Evolutionary conservation across 1,140 invertebrate genomes (phyloP), one percentile per base, ranked within the genome.

Genomic region (Drosophila kurseongensis): DNA sequence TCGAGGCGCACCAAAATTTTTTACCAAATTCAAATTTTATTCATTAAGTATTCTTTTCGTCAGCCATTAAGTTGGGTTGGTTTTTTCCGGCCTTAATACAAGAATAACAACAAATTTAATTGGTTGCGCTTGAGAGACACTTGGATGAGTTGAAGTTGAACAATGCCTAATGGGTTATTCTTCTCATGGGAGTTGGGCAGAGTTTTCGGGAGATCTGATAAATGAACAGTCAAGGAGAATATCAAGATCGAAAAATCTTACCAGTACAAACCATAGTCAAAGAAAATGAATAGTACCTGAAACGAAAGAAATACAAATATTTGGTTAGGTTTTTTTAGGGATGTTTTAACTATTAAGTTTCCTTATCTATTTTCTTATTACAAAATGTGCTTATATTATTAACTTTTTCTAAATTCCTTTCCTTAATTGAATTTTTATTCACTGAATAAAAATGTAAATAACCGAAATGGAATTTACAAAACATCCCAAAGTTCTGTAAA

Each of bases 81-180:
- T 59, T 32, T 40, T 63, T 58, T 78, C 16, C 42, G 36, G 60
- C 50, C 23, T 68, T 65, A 57, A 44, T 36, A 13, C 29, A 73
- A 81, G 69, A 77, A 78, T 52, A 75, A 61, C 67, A 32, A 42
- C 79, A 86, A 77, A 75, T 79, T 88, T 88, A 88, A 88, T 88
- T 88, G 84, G 83, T 89, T 88, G 80, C 83, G 83, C 83, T 73
- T 82, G 79, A 88, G 83, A 86, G 75, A 58, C 47, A 79, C 40
- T 67, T 59, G 58, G 42, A 40, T 60, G 55, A 72, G 61, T 71
- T 66, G 52, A 62, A 52, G 41, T 62, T 55, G 68, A 74, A 69
- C 52, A 77, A 69, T 62, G 47, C 44, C 41, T 80, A 80, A 80
- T 81, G 72, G 65, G 51, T 51, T 63, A 65, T 63, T 71, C 65